These are phyloP conservation scores for Boloria euphrosyne DNA, from an alignment of 2,888 invertebrate species.

Conservation along the genomic window DNA sequence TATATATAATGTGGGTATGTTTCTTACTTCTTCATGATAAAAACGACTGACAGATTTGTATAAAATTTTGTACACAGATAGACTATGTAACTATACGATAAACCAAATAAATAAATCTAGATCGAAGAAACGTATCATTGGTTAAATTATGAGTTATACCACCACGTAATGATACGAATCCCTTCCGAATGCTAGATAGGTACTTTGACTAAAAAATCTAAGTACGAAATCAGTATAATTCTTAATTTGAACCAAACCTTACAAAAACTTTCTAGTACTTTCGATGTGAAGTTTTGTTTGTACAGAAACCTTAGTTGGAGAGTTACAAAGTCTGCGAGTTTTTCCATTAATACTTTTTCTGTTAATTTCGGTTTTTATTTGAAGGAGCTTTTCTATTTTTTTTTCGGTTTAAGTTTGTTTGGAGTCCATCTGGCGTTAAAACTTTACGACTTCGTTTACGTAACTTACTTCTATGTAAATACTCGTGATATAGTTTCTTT, in stretches of 20 bases:
- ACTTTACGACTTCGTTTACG: conserved; percentile 15
- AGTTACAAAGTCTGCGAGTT: conserved; percentile 42
- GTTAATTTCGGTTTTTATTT: conserved; percentile 40
- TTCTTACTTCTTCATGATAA: no score
- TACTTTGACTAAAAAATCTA: conserved; percentile 16
- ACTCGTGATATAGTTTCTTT: conserved; percentile 1
- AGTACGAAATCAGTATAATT: conserved; percentile 26
- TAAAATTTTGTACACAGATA: no score
- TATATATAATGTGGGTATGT: no score
- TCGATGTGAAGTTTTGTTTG: conserved; percentile 39
- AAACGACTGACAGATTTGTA: no score
- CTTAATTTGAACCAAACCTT: conserved; percentile 36
- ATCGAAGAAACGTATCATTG: no score
- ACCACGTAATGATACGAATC: background rate
- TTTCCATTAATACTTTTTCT: conserved; percentile 34
- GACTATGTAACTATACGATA: no score
- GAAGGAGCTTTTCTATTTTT: conserved; percentile 32
- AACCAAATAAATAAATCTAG: no score
- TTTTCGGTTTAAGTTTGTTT: conserved; percentile 33
- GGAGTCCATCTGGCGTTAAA: conserved; percentile 21
- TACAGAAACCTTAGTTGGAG: conserved; percentile 43
- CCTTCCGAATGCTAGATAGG: conserved; percentile 6
- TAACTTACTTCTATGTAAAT: conserved; percentile 11
- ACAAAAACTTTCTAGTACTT: conserved; percentile 39
- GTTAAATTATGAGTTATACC: no score